Base-by-base conservation (phyloP, 1,140 invertebrate genomes). In the Phocides pigmalion region DNA sequence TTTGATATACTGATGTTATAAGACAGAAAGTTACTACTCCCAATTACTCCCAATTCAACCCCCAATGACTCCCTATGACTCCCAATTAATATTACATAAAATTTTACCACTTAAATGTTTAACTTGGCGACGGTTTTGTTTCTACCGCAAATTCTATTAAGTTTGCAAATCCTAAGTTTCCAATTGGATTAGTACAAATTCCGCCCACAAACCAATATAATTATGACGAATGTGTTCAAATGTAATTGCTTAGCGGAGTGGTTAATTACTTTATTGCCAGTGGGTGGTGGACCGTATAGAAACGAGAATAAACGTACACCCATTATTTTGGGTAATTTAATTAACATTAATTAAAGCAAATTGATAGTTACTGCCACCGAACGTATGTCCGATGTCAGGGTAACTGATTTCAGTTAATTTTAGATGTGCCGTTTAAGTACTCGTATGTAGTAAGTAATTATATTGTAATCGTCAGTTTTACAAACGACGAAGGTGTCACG, bases 311-410 rank as follows among this genome's bases (percentile, higher is more conserved):
- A 20, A 54, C 51, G 17, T 41, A 17, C 8, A 25, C 51, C 51
- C 19, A 41, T 54, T 16, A 20, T 25, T 54, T 41, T 12, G 51
- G 51, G n/a, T 22, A 16, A 54, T 54, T 54, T 54, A 54, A 54
- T 54, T 54, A 54, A 54, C 51, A 54, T 19, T n/a, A n/a, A 54
- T 39, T 54, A 32, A n/a, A n/a, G n/a, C n/a, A n/a, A n/a, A n/a
- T n/a, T n/a, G n/a, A n/a, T 15, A 12, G 5, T 54, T 22, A 19
- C 20, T 22, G 39, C 37, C 11, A n/a, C n/a, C n/a, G 35, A 19
- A 39, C 9, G 16, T 39, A 35, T 35, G 50, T 9, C n/a, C n/a
- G 0, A 14, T 15, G 32, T 11, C 15, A 2, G n/a, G 17, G 37
- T 54, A 42, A 54, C 17, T 41, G 51, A 54, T 54, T 54, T 54